Evolutionary conservation across 2,113 vertebrate species (phyloP).

Genomic region (Strigops habroptila): DNA sequence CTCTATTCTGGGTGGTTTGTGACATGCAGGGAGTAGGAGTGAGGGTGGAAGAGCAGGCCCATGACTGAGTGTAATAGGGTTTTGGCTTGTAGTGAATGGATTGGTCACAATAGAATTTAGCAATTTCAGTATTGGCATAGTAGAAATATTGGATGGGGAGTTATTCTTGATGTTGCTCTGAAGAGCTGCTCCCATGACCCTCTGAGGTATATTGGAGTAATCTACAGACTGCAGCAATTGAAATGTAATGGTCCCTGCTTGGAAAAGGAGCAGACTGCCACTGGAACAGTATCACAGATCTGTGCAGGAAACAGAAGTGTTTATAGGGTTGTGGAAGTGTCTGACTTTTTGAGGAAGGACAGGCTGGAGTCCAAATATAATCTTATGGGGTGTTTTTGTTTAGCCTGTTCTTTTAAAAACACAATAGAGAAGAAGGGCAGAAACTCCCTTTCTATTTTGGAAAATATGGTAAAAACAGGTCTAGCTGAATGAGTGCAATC

Average conservation of each 20-base stretch:
- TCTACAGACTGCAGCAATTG: not conserved
- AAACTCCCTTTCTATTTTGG: not conserved
- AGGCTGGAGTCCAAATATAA: not conserved
- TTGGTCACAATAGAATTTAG: not conserved
- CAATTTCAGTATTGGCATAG: not conserved
- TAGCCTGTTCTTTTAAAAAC: not conserved
- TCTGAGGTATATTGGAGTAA: not conserved
- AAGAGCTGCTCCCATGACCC: not conserved
- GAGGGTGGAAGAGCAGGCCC: not conserved
- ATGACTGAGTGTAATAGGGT: fast-evolving
- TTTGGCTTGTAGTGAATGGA: not conserved
- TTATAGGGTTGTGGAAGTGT: not conserved
- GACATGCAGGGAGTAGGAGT: not conserved
- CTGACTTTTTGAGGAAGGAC: not conserved
- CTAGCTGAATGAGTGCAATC: not conserved
- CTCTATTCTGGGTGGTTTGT: not conserved
- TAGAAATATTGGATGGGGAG: not conserved
- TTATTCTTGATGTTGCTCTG: not conserved
- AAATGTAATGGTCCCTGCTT: not conserved
- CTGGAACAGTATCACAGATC: not conserved
- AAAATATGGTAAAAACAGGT: not conserved
- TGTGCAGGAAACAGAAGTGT: not conserved
- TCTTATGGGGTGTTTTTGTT: not conserved
- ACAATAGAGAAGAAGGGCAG: not conserved
- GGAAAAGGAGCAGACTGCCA: not conserved